Percentiles rank a stretch among this genome's conserved stretches.
Conservation (phyloP, 2,113 vertebrate species). For the Chiloscyllium plagiosum region DNA sequence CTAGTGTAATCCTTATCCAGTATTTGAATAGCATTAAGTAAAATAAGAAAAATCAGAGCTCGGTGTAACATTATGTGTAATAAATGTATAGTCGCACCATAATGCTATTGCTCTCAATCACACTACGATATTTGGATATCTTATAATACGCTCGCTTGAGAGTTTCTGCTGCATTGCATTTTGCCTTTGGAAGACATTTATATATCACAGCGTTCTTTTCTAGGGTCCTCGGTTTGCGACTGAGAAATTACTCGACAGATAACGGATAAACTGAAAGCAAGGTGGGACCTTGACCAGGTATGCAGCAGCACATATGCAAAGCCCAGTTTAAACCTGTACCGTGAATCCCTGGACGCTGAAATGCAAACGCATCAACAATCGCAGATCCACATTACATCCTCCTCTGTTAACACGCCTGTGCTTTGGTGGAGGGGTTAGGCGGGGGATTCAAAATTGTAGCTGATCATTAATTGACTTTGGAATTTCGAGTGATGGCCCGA, state of each 20-base stretch:
- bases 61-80: not conserved
- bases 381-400: not conserved
- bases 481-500: not conserved
- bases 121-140: not conserved
- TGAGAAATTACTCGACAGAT: conserved; percentile 8
- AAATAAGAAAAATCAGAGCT: not conserved
- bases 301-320: not conserved
- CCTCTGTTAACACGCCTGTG: not conserved
- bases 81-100: not conserved
- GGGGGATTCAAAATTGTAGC: not conserved
- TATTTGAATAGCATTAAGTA: not conserved
- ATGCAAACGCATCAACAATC: not conserved
- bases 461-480: not conserved
- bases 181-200: not conserved
- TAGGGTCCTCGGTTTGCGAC: not conserved
- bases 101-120: not conserved
- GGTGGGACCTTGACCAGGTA: conserved; percentile 25
- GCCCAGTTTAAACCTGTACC: conserved; percentile 14
- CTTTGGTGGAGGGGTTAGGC: not conserved
- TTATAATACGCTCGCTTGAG: not conserved
- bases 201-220: not conserved
- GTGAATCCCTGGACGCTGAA: conserved; percentile 22
- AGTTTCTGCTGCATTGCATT: not conserved
- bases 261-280: not conserved
- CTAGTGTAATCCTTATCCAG: not conserved